Percentiles rank a stretch among this genome's conserved stretches.
Conservation (phyloP, 1,140 invertebrate species). For the Grapholita molesta region DNA sequence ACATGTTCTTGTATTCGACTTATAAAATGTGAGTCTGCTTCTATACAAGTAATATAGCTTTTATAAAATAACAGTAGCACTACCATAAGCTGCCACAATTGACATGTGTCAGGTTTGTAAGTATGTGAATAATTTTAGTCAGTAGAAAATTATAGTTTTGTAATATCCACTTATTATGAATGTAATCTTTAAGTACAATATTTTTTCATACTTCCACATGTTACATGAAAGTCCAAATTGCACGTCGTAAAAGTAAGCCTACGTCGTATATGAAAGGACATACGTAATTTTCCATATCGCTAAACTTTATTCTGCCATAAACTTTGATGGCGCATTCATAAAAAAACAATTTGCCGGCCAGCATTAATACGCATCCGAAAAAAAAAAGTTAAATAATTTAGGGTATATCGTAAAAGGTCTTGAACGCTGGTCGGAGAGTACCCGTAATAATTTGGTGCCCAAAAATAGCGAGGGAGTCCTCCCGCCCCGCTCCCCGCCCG, state of each 20-base stretch:
- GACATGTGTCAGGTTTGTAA: no score
- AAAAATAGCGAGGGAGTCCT: conserved; percentile 66
- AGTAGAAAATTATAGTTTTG: no score
- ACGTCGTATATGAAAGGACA: not conserved
- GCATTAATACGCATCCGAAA: conserved; percentile 25
- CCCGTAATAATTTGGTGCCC: conserved; percentile 71
- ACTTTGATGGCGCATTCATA: not conserved
- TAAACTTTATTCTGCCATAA: conserved; percentile 2
- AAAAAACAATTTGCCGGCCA: conserved; percentile 14
- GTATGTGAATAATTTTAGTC: no score
- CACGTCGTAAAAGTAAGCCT: not conserved
- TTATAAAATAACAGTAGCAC: no score
- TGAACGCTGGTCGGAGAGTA: conserved; percentile 67
- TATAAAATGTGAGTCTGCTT: no score
- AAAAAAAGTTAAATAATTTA: conserved; percentile 70
- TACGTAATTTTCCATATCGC: not conserved
- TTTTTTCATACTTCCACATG: not conserved
- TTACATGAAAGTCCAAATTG: not conserved
- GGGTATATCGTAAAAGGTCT: conserved; percentile 70
- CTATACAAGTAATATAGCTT: no score
- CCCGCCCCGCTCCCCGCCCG: conserved; percentile 29
- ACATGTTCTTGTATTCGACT: no score
- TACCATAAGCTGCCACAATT: no score
- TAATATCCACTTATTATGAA: no score
- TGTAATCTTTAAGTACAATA: no score